Conservation (phyloP, 2,797 vertebrate genomes). For the Sebastes nivosus region DNA sequence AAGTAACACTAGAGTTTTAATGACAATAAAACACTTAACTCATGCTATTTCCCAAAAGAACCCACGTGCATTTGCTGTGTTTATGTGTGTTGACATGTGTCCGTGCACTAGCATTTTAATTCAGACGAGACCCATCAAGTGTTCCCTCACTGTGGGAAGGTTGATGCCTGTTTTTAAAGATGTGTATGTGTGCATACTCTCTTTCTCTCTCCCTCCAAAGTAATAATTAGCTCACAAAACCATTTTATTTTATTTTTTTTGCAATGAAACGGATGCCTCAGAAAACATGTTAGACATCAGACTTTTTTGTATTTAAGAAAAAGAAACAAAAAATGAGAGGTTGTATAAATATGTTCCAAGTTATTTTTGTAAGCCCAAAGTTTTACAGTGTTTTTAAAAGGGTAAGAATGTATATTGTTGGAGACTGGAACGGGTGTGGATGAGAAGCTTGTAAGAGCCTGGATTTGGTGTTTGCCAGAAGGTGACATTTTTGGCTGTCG, state of each 20-base stretch:
- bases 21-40: conserved; percentile 24
- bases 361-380: conserved; percentile 86
- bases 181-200: conserved; percentile 23
- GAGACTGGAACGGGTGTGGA: conserved; percentile 51
- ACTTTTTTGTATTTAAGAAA: conserved; percentile 77
- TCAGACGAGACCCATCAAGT: conserved; percentile 14
- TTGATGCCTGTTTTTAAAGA: conserved; percentile 35
- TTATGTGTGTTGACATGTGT: conserved; percentile 51
- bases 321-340: conserved; percentile 47
- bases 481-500: conserved; percentile 40
- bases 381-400: conserved; percentile 85
- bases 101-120: conserved; percentile 45
- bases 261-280: conserved; percentile 53
- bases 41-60: conserved; percentile 7
- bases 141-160: conserved; percentile 26
- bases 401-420: conserved; percentile 81
- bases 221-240: conserved; percentile 49
- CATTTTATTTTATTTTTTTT: conserved; percentile 11
- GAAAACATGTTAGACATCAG: conserved; percentile 45
- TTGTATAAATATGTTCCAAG: conserved; percentile 78
- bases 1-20: conserved; percentile 24
- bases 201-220: conserved; percentile 46
- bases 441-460: conserved; percentile 42
- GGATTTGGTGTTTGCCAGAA: conserved; percentile 50
- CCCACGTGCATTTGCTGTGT: conserved; percentile 48